Percentiles rank a stretch among this genome's conserved stretches.
phyloP scores from a whole-genome alignment of 37 sponge, comb jelly and placozoan genomes.

The Halichondria panicea region DNA sequence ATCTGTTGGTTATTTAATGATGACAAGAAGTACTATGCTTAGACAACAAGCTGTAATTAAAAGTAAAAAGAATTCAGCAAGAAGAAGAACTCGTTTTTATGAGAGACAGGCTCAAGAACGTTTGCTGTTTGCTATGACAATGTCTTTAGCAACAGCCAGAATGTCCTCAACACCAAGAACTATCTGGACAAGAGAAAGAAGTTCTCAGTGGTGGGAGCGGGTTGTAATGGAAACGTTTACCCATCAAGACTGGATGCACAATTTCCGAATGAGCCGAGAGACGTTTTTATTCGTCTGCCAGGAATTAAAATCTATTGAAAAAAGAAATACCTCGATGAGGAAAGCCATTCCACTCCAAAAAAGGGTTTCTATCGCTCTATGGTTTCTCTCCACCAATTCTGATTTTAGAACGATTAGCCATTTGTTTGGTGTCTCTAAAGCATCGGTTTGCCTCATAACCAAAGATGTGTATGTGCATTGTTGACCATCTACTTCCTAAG shows the following conservation, averaged over 20 bases:
- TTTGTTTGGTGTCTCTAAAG: conserved; percentile 46
- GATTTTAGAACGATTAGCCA: conserved; percentile 54
- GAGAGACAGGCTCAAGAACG: too few relatives aligned
- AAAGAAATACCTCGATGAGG: conserved; percentile 16
- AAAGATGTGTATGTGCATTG: conserved; percentile 36
- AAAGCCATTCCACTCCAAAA: conserved; percentile 5
- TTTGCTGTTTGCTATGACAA: too few relatives aligned
- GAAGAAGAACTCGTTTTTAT: too few relatives aligned
- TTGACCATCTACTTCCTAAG: conserved; percentile 24
- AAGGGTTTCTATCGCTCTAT: conserved; percentile 24
- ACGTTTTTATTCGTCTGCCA: conserved; percentile 17
- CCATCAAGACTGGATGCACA: conserved; percentile 21
- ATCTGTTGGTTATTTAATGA: too few relatives aligned
- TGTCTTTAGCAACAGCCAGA: too few relatives aligned
- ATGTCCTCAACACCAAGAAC: neutral
- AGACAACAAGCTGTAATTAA: too few relatives aligned
- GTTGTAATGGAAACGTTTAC: conserved; percentile 17
- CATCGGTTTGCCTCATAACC: conserved; percentile 39
- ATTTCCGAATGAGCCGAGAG: conserved; percentile 18
- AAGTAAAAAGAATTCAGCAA: too few relatives aligned
- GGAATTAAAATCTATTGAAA: conserved; percentile 16
- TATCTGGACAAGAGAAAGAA: conserved; percentile 8
- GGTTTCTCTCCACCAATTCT: conserved; percentile 36
- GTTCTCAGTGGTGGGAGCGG: conserved; percentile 25
- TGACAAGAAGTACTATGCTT: too few relatives aligned